Conservation (phyloP, 2,888 invertebrate species). For the Rhogogaster chlorosoma region DNA sequence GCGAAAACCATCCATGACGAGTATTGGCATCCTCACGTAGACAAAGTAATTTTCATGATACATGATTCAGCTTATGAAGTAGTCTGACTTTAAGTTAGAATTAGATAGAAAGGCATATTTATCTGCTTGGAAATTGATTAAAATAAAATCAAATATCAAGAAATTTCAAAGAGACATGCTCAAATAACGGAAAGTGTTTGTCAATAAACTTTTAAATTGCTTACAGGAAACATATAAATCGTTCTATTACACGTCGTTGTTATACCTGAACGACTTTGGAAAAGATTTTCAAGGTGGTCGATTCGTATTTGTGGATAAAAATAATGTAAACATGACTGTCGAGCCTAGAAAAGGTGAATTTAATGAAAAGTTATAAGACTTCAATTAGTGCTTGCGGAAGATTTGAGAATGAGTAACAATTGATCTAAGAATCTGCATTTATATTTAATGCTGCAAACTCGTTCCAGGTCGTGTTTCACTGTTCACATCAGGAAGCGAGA, state of each 20-base stretch:
- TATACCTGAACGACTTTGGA: slow-evolving; percentile 88
- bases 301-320: slow-evolving; percentile 87
- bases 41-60: slow-evolving; percentile 82
- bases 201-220: neutral
- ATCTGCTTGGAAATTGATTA: slow-evolving; percentile 11
- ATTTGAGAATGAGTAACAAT: neutral
- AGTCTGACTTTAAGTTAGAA: neutral
- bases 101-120: neutral
- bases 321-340: slow-evolving; percentile 83
- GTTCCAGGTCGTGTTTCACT: slow-evolving; percentile 86
- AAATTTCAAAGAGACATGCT: neutral
- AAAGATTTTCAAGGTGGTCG: slow-evolving; percentile 91
- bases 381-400: neutral
- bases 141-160: slow-evolving; percentile 40
- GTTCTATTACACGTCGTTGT: slow-evolving; percentile 91
- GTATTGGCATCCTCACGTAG: slow-evolving; percentile 94
- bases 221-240: slow-evolving; percentile 90
- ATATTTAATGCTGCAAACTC: slow-evolving; percentile 18
- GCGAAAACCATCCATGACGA: slow-evolving; percentile 90
- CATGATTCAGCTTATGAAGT: neutral
- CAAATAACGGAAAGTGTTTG: neutral
- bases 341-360: slow-evolving; percentile 86
- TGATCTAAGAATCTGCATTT: neutral
- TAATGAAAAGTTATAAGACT: slow-evolving; percentile 59
- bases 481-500: slow-evolving; percentile 94